Percentiles rank a stretch among this genome's conserved stretches.
phyloP scores from a whole-genome alignment of 1,140 invertebrate genomes.

The Drosophila littoralis region DNA sequence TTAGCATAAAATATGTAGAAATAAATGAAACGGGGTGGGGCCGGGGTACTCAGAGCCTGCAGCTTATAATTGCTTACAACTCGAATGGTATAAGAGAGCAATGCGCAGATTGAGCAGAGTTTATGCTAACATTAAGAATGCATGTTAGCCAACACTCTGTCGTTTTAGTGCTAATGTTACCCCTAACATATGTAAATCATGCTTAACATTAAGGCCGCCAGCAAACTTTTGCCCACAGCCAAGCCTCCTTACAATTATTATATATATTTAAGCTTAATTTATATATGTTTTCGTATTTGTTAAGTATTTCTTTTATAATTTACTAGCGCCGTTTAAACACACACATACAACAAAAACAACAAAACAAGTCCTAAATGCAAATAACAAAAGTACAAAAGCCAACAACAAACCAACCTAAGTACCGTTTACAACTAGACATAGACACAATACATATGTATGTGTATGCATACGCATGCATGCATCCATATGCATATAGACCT shows the following conservation, averaged over 20 bases:
- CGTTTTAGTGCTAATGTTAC: neutral
- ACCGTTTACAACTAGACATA: conserved; percentile 77
- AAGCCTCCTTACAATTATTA: conserved; percentile 49
- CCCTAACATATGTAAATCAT: conserved; percentile 39
- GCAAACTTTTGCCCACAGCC: conserved; percentile 64
- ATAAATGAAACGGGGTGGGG: neutral
- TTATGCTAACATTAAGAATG: neutral
- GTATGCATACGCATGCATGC: conserved; percentile 6
- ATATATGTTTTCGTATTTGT: conserved; percentile 69
- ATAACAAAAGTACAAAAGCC: conserved; percentile 83
- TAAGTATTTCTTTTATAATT: conserved; percentile 75
- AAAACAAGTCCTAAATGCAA: conserved; percentile 81
- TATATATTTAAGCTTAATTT: conserved; percentile 36
- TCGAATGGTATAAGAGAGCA: conserved; percentile 4
- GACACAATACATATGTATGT: conserved; percentile 33
- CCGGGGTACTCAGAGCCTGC: conserved; percentile 7
- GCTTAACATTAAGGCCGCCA: conserved; percentile 37
- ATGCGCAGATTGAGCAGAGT: neutral
- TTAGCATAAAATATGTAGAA: conserved; percentile 25
- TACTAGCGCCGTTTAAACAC: conserved; percentile 55
- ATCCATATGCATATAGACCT: conserved; percentile 24
- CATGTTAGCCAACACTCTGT: conserved; percentile 8
- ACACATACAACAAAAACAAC: conserved; percentile 34
- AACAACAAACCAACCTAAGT: conserved; percentile 83
- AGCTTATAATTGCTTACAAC: neutral